phyloP scores from a whole-genome alignment of 2,888 invertebrate genomes.

The Ceratothoa steindachneri region DNA sequence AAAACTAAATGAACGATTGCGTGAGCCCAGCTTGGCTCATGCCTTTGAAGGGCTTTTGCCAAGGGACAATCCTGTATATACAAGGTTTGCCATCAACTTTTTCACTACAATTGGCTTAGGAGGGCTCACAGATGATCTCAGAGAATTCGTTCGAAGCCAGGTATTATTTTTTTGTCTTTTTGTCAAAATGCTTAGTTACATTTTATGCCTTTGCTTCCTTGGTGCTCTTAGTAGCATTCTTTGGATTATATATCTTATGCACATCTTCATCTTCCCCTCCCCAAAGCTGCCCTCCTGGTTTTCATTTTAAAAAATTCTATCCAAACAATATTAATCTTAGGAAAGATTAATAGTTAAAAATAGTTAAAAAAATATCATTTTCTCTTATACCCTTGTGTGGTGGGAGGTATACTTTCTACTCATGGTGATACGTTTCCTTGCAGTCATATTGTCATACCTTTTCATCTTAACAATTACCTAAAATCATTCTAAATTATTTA shows the following conservation, averaged over 20 bases:
- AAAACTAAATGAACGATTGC: conserved; percentile 79
- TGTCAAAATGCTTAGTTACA: no score
- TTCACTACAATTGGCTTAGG: conserved; percentile 96
- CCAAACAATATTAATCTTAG: no score
- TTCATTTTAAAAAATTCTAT: no score
- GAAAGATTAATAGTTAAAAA: no score
- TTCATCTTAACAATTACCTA: no score
- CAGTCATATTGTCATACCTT: no score
- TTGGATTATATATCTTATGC: background rate
- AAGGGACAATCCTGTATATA: conserved; percentile 90
- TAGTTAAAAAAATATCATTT: no score
- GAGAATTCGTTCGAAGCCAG: conserved; percentile 75
- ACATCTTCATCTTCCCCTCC: background rate
- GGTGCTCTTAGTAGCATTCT: background rate
- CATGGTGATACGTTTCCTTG: no score
- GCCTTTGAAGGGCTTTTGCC: conserved; percentile 91
- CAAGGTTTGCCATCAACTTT: conserved; percentile 95
- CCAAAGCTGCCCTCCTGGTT: background rate
- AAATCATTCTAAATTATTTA: no score
- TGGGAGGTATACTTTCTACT: no score
- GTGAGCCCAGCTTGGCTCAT: conserved; percentile 64
- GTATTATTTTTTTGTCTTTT: conserved; percentile 8
- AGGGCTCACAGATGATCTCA: conserved; percentile 85
- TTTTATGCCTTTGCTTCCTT: background rate
- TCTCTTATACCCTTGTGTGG: no score